Evolutionary conservation across 1,140 invertebrate genomes (phyloP), one percentile per base, ranked within the genome.

Genomic region (Trigoniulus corallinus): DNA sequence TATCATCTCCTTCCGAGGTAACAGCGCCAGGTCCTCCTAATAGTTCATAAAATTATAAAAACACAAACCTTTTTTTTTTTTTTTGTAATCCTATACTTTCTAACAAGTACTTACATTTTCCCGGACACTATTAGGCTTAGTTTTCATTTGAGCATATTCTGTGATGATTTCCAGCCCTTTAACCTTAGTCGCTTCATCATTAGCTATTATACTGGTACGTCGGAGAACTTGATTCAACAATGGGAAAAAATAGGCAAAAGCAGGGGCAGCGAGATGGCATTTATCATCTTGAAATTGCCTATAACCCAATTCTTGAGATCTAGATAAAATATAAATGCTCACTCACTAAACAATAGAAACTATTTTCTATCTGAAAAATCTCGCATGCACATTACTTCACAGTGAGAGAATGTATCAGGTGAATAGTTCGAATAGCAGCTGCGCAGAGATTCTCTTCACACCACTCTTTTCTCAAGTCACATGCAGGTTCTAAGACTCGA

Each of bases 171-270:
- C 72, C 25, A 88, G 64, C 3, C 74, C 76, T 41, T 76, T 64
- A 23, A 81, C 70, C 52, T 79, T 66, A 2, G 22, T 52, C n/a
- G 56, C 50, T 53, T 63, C 58, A 10, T 51, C 50, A 12, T 56
- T 55, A 37, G 27, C 53, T 37, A 15, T 47, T 40, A 41, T 53
- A n/a, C 56, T 59, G 27, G 56, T 58, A 50, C 67, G 67, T 4
- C 71, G 60, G 26, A 86, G 58, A 50, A 81, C 78, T 54, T 74
- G 69, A 52, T 77, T 78, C 2, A 94, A 64, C 50, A 93, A 75
- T 3, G 84, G 81, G 63, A 89, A 93, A 22, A 78, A 72, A 60
- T 84, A 92, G 37, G 82, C 79, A 67, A 93, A 88, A 0, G 79
- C 78, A 1, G 84, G 78, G 0, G 78, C 78, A 2, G n/a, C n/a